phyloP scores from a whole-genome alignment of 2,888 invertebrate genomes.

The Strigamia transsilvanica region DNA sequence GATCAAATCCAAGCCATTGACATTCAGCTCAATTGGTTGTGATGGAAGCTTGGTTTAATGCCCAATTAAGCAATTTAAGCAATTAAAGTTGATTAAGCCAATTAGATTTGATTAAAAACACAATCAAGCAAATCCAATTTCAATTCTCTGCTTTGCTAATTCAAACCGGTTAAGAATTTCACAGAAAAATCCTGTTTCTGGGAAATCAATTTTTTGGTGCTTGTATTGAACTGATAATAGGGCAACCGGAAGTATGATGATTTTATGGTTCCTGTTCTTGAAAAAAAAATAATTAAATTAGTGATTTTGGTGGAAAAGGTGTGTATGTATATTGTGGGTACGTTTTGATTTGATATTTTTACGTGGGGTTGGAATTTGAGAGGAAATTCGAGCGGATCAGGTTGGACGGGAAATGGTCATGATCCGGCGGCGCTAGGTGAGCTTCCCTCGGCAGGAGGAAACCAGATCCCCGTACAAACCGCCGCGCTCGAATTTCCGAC shows the following conservation, averaged over 20 bases:
- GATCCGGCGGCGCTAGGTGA: too few relatives aligned
- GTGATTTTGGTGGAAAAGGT: neutral
- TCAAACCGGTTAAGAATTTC: neutral
- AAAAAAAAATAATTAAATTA: slow-evolving; percentile 24
- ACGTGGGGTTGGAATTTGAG: too few relatives aligned
- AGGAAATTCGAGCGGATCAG: too few relatives aligned
- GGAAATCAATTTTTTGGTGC: neutral
- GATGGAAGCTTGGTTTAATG: neutral
- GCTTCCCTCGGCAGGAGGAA: too few relatives aligned
- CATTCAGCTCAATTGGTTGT: neutral
- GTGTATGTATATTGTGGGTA: too few relatives aligned
- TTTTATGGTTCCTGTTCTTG: slow-evolving; percentile 19
- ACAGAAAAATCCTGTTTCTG: neutral
- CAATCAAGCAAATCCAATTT: neutral
- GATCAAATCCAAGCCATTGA: neutral
- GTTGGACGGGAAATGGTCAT: too few relatives aligned
- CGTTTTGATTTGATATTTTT: too few relatives aligned
- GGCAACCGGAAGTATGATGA: neutral
- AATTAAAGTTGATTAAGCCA: neutral
- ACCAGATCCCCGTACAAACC: too few relatives aligned
- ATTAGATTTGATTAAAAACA: neutral
- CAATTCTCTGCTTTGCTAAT: neutral
- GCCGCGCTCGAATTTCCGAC: too few relatives aligned
- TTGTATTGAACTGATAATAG: slow-evolving; percentile 15
- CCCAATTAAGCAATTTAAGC: neutral